Evolutionary conservation across 2,888 invertebrate species (phyloP).

Genomic region (Schizotus pectinicornis): DNA sequence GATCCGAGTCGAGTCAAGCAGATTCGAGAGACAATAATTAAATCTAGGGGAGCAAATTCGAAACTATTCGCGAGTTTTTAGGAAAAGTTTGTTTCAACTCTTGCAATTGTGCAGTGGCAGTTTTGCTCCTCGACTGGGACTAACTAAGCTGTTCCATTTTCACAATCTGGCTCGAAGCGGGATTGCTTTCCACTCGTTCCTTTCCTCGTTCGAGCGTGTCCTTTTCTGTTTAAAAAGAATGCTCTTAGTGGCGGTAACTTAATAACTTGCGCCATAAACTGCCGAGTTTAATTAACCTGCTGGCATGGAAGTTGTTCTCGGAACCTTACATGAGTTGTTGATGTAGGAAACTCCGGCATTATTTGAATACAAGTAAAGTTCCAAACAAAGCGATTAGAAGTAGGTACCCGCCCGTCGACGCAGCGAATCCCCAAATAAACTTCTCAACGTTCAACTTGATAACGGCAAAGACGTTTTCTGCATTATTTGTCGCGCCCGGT

Average conservation of each 20-base stretch:
- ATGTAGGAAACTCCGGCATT: constrained; percentile 27
- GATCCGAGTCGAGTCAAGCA: too few species aligned
- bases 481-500: too few species aligned
- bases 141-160: too few species aligned
- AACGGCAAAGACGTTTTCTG: too few species aligned
- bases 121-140: background rate
- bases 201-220: background rate
- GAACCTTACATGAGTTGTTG: constrained; percentile 29
- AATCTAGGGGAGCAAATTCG: too few species aligned
- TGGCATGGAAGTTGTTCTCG: constrained; percentile 23
- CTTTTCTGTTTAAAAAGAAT: constrained; percentile 1
- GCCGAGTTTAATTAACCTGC: constrained; percentile 28
- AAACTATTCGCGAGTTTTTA: too few species aligned
- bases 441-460: too few species aligned
- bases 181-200: background rate
- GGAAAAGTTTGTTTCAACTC: too few species aligned
- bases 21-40: too few species aligned
- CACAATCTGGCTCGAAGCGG: too few species aligned
- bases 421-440: too few species aligned
- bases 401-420: constrained; percentile 4
- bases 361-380: constrained; percentile 31
- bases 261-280: constrained; percentile 21
- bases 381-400: constrained; percentile 28
- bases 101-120: too few species aligned
- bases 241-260: background rate